Base-by-base conservation (phyloP, 2,113 vertebrate species). In the Ondatra zibethicus region DNA sequence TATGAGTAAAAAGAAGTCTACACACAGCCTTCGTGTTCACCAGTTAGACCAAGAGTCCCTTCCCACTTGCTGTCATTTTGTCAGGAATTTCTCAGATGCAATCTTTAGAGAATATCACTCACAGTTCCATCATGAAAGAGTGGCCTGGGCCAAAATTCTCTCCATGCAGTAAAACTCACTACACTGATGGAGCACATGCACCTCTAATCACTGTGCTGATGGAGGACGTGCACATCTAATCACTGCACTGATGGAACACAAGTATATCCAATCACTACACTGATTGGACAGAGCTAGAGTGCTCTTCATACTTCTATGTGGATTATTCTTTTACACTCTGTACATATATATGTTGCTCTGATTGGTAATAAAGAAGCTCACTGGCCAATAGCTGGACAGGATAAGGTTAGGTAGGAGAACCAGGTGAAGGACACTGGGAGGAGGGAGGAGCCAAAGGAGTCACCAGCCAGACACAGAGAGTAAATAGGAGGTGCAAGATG, bases 1-100 rank as follows among this genome's bases (percentile, higher is more conserved):
- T 50, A 27, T 72, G 70, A 86, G 7, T 80, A 52, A 39, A 65
- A 61, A 47, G 39, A 66, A 14, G 5, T 70, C 76, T 58, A n/a
- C 9, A 63, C 1, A 7, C n/a, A 58, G 42, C 1, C 14, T 85
- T 73, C 5, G 19, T 92, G 65, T 39, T 75, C 47, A 63, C 55
- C 29, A 7, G 47, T 52, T 75, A 68, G 10, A 73, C 23, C 75
- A 33, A 55, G 52, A 66, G 17, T 82, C 17, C n/a, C 31, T 55
- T 72, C 14, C 61, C 84, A 55, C 42, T 55, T 81, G 50, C 45
- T 85, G 29, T 87, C 81, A 77, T 82, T 96, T 84, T 92, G n/a
- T 78, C 39, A 85, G 70, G n/a, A 88, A 91, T 85, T 91, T 19
- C 72, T 96, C 89, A 63, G 29, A 39, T 81, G 68, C 55, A 86